These are phyloP conservation scores for Sphaeridia pumilis DNA, from an alignment of 2,888 invertebrate genomes.

Conservation along the genomic window DNA sequence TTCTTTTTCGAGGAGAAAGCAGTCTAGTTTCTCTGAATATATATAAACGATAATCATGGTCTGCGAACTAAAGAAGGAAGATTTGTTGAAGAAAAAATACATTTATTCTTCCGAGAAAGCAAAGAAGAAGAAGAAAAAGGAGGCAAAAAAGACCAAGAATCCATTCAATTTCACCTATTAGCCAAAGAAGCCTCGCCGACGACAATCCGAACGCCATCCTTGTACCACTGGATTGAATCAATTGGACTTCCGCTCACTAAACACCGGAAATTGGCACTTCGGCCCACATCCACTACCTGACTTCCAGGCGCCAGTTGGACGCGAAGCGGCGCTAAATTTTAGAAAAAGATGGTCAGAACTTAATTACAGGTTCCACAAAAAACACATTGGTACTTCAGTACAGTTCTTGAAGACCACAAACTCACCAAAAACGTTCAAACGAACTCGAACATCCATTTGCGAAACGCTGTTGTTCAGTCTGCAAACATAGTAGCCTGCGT, in stretches of 20 bases:
- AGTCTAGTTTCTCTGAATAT: no score
- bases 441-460: conserved; percentile 63
- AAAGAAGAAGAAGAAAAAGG: neutral
- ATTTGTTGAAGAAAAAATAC: no score
- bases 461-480: conserved; percentile 84
- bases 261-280: conserved; percentile 75
- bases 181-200: conserved; percentile 5
- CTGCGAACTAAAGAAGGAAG: no score
- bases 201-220: conserved; percentile 48
- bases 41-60: no score
- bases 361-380: neutral
- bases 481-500: conserved; percentile 77
- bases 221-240: conserved; percentile 64
- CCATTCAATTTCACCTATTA: conserved; percentile 6
- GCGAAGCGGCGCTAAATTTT: conserved; percentile 57
- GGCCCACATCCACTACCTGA: conserved; percentile 67
- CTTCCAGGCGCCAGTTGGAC: conserved; percentile 52
- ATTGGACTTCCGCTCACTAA: conserved; percentile 77
- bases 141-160: neutral
- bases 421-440: conserved; percentile 63
- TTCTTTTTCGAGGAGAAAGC: no score
- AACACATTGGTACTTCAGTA: neutral
- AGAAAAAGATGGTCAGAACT: conserved; percentile 33
- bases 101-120: neutral
- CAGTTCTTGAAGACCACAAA: neutral